Base-by-base conservation (phyloP, 2,888 invertebrate species). In the Smittia sp. region DNA sequence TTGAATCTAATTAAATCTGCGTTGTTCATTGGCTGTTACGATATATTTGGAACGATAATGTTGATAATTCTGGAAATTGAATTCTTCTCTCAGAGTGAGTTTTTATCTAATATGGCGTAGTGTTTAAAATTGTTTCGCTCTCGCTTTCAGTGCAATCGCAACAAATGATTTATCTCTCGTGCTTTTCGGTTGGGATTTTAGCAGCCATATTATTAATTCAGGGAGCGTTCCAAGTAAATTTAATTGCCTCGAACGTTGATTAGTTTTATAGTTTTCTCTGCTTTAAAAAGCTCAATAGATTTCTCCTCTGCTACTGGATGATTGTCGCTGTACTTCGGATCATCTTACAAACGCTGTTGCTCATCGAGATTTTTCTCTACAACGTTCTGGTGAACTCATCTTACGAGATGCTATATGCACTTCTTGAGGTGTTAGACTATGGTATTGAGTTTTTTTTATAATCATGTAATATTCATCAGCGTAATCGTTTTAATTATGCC, bases 151-250 rank as follows among this genome's bases (percentile, higher is more conserved):
- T 69, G 69, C 69, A 69, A 52, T 20, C 69, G 32, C 69, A 69
- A 27, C 69, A 69, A 69, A 69, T 69, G 69, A 32, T 69, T 69
- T 69, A 69, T 52, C 32, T 69, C 7, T 69, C 69, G 27, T 69
- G 69, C 52, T 69, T 69, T 22, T 52, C 69, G 13, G 54, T 69
- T 52, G 54, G 69, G 18, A 69, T 69, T 32, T 41, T 69, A 54
- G 69, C 69, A n/a, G 54, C 52, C 3, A 69, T 69, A 4, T 25
- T 69, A 24, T 27, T 69, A 27, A 69, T 69, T 54, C 69, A 69
- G 20, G 69, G 69, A 20, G 69, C 69, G 18, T 52, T 69, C 9
- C 41, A 20, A 4, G 58, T 58, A 20, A 58, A 22, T 22, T 32
- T 9, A 32, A 6, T 32, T 32, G 32, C 32, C n/a, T n/a, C n/a